Percentiles rank a stretch among this genome's conserved stretches.
Conservation (phyloP, 2,797 vertebrate species). For the Aeoliscus strigatus region DNA sequence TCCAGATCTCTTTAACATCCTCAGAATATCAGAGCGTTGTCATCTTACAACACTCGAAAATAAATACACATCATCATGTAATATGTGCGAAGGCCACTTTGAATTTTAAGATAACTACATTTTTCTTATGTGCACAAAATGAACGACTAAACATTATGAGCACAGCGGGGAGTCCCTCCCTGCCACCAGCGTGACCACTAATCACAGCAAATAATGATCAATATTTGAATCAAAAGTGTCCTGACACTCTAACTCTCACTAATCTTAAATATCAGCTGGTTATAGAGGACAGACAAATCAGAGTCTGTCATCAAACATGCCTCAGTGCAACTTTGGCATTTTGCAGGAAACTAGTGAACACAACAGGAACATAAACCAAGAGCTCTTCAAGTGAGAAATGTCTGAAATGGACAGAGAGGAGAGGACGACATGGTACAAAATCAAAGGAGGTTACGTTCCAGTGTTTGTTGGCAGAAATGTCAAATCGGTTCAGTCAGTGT, state of each 20-base stretch:
- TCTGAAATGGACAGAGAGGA: no score
- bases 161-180: background rate
- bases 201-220: background rate
- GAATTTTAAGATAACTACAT: slow-evolving; percentile 5
- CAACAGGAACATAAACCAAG: slow-evolving; percentile 3
- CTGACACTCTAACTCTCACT: no score
- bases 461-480: no score
- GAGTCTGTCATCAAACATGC: slow-evolving; percentile 5
- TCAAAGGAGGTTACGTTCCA: no score
- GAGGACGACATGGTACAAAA: no score
- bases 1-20: no score
- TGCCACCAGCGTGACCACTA: slow-evolving; percentile 2
- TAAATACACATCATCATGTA: slow-evolving; percentile 10
- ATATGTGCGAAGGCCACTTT: slow-evolving; percentile 49
- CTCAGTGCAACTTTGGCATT: slow-evolving; percentile 37
- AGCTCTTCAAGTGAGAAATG: no score
- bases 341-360: no score
- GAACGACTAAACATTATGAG: background rate
- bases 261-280: background rate
- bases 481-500: no score
- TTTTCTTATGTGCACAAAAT: slow-evolving; percentile 1
- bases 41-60: slow-evolving; percentile 17
- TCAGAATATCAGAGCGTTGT: background rate
- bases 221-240: no score
- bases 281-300: slow-evolving; percentile 1